Evolutionary conservation across 2,113 vertebrate genomes (phyloP), one percentile per base, ranked within the genome.

Genomic region (Psephotus haematonotus): DNA sequence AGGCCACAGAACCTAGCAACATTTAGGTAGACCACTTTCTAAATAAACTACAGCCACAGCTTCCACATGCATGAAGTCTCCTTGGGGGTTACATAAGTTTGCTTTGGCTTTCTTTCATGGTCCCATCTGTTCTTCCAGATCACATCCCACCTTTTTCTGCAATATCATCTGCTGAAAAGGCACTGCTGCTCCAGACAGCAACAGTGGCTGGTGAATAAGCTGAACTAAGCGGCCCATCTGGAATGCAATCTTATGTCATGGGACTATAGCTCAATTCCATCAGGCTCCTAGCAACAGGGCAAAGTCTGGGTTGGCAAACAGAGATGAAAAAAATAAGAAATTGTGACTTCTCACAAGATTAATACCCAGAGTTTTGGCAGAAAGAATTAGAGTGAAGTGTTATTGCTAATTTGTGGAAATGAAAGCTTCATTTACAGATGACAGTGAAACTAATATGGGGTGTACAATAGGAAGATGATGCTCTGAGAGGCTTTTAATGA

Each of bases 1-100:
- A 29, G 31, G 59, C 64, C 68, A 72, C 29, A 44, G 35, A 28
- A 29, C 3, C 31, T n/a, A 11, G 31, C 33, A 55, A 3, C 25
- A 7, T 7, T 43, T 0, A 9, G 81, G 23, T 2, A 31, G 35
- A 49, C 4, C 3, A 2, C 11, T 68, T 70, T 15, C 52, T 18
- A 2, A 39, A 19, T 25, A 12, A 37, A 37, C 69, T 2, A n/a
- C 50, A 49, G 62, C 31, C 35, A 8, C 0, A 14, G 63, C 52
- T 65, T 52, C 4, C 53, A 31, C 35, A 10, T 5, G 47, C 52
- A 43, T 5, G 47, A 52, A 10, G 22, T 15, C 35, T 27, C 90
- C 80, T 19, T 39, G 59, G 27, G 77, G 31, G 44, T 57, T 70
- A 35, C 17, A 4, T 7, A 59, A 69, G 29, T 70, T n/a, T 27